Evolutionary conservation across 2,888 invertebrate species (phyloP), one percentile per base, ranked within the genome.

Genomic region (Chouioia cunea): DNA sequence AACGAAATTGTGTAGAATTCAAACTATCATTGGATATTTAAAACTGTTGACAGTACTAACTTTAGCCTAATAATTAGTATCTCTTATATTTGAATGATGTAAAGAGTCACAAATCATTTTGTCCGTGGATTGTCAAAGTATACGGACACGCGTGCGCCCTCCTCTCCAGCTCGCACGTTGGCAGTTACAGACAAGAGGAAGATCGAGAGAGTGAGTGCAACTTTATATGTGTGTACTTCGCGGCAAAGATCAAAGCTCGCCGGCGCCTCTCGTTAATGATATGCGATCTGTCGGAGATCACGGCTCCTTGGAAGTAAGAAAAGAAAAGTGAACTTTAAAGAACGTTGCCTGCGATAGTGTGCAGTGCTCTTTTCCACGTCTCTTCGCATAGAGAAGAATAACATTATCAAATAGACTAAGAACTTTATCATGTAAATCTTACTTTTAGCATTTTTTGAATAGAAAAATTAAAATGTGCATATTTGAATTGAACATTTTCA

Each of bases 41-140:
- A 36, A 6, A 36, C 6, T 36, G 36, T 6, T 12, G 36, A 12
- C 36, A 6, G 12, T 36, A 1, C 36, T 36, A 10, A 12, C 6
- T 1, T 27, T 46, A 23, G 58, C 68, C 65, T 74, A 77, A 79
- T 77, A 77, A 77, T 75, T 75, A 78, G 75, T 78, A 75, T 73
- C 74, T 76, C 74, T 73, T 77, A 73, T 75, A 75, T 75, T 46
- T 15, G 10, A 72, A 75, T 74, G 74, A n/a, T n/a, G 10, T 75
- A 76, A 74, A 73, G 73, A 74, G 74, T 75, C 56, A 78, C 77
- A 79, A 79, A 79, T 79, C 77, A 79, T 79, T 77, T 74, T 71
- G 75, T 74, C 36, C 10, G 36, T 36, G 36, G 36, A 36, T 36
- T 73, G 63, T 46, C 63, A 36, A 36, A 12, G 36, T 36, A 6